These are phyloP conservation scores for Oxygymnocypris stewartii DNA, from an alignment of 2,113 vertebrate species.

Conservation along the genomic window DNA sequence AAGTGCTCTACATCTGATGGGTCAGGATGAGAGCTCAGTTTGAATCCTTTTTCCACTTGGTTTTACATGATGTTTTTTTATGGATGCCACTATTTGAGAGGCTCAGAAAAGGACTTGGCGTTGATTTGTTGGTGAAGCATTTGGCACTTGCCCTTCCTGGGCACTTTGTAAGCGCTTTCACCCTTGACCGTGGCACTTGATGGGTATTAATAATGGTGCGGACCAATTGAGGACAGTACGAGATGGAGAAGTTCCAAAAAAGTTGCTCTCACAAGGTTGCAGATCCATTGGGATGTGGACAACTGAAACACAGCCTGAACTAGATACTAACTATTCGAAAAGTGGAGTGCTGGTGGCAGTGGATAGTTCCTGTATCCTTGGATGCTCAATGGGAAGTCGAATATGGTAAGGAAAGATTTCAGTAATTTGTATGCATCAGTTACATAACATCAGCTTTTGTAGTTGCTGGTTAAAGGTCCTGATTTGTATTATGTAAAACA, in stretches of 20 bases:
- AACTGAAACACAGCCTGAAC: not conserved
- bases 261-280: not conserved
- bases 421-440: constrained; percentile 21
- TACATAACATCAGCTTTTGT: not conserved
- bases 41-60: constrained; percentile 63
- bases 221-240: constrained; percentile 8
- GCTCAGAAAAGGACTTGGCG: constrained; percentile 40
- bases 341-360: constrained; percentile 7
- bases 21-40: constrained; percentile 71
- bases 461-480: not conserved
- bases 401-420: constrained; percentile 43
- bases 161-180: constrained; percentile 23
- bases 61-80: constrained; percentile 22
- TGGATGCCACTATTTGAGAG: constrained; percentile 27
- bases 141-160: constrained; percentile 8
- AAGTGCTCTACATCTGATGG: constrained; percentile 64
- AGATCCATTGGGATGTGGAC: constrained; percentile 24
- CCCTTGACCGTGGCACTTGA: constrained; percentile 19
- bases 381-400: constrained; percentile 19
- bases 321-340: not conserved
- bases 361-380: constrained; percentile 11
- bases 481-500: constrained; percentile 10
- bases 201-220: too few relatives aligned
- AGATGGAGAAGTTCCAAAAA: constrained; percentile 13
- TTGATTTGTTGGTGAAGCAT: constrained; percentile 22